These are phyloP conservation scores for Chironomus tentans DNA, from an alignment of 2,888 invertebrate genomes.

Conservation along the genomic window DNA sequence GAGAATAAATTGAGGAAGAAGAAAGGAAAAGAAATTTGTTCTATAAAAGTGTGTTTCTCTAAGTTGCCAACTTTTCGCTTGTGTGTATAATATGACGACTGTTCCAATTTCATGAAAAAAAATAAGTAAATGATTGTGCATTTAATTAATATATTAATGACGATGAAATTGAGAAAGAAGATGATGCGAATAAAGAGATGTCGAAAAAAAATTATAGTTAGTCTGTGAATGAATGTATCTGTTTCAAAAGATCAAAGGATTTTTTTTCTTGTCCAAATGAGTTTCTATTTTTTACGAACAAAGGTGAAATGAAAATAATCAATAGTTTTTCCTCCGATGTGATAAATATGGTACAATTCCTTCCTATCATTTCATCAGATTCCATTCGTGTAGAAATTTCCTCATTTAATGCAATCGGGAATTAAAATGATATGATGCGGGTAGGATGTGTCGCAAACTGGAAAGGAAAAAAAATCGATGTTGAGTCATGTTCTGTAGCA, in stretches of 20 bases:
- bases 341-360: background rate
- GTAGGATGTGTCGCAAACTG: background rate
- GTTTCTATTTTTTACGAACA: background rate
- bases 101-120: background rate
- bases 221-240: background rate
- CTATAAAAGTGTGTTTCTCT: background rate
- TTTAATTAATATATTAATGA: conserved; percentile 5
- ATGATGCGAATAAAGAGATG: background rate
- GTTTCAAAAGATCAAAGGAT: too few relatives aligned
- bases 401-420: background rate
- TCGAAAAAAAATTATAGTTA: background rate
- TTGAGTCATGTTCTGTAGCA: background rate
- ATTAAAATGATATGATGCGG: too few relatives aligned
- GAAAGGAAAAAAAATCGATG: background rate
- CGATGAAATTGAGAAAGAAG: background rate
- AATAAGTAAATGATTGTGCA: conserved; percentile 10
- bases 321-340: background rate
- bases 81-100: background rate
- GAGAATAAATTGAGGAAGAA: too few relatives aligned
- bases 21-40: background rate
- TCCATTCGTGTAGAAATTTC: background rate
- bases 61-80: conserved; percentile 2
- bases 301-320: background rate
- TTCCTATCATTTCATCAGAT: background rate
- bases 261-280: background rate